Evolutionary conservation across 1,140 invertebrate species (phyloP).

Genomic region (Brachionus angularis): DNA sequence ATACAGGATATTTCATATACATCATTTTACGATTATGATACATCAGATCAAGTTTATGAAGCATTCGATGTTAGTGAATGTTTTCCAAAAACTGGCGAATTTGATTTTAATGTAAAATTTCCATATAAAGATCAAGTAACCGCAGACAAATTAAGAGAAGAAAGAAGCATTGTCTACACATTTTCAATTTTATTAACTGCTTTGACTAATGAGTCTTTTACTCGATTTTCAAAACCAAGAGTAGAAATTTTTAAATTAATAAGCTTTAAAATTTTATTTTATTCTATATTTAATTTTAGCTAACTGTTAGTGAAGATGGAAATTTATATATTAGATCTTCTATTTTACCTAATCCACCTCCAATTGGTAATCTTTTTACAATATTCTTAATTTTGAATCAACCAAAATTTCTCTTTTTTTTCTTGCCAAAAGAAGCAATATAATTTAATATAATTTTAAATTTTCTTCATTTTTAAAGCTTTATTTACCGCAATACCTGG

Average conservation of each 20-base stretch:
- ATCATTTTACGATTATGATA: conserved; percentile 28
- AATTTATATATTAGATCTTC: conserved; percentile 27
- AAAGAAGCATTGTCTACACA: neutral
- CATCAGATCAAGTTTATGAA: neutral
- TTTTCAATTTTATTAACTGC: neutral
- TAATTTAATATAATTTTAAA: too few relatives aligned
- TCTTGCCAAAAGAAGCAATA: neutral
- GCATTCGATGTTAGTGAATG: conserved; percentile 3
- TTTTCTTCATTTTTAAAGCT: neutral
- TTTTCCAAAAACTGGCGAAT: neutral
- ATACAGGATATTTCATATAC: conserved; percentile 13
- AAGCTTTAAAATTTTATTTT: too few relatives aligned
- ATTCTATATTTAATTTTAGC: too few relatives aligned
- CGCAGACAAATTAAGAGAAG: neutral
- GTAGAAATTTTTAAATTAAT: too few relatives aligned
- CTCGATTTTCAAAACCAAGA: conserved; percentile 11
- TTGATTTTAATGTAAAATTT: conserved; percentile 33
- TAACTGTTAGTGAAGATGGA: conserved; percentile 7
- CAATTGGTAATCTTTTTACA: too few relatives aligned
- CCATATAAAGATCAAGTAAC: conserved; percentile 15
- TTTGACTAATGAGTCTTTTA: conserved; percentile 6
- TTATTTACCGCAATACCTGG: conserved; percentile 25
- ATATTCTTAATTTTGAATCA: neutral
- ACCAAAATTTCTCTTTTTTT: neutral
- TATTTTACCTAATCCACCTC: conserved; percentile 22